Base-by-base conservation (phyloP, 2,888 invertebrate genomes). In the Tuberolachnus salignus region DNA sequence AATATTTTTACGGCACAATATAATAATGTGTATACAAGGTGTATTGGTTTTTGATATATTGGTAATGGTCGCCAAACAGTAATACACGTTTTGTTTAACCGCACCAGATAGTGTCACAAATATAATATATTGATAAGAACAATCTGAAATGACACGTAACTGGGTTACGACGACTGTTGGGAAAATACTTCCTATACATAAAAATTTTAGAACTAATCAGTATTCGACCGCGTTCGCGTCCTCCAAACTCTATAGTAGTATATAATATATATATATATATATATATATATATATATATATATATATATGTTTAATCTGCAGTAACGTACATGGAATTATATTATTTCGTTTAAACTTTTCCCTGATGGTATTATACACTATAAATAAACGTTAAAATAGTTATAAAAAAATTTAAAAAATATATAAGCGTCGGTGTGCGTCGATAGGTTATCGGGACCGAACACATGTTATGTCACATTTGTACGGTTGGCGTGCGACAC, bases 401-500 rank as follows among this genome's bases (percentile, higher is more conserved):
- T n/a, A n/a, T n/a, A n/a, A n/a, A n/a, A n/a, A n/a, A n/a, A n/a
- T n/a, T n/a, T n/a, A n/a, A n/a, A n/a, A n/a, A n/a, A n/a, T n/a
- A n/a, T n/a, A n/a, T n/a, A n/a, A n/a, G n/a, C n/a, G n/a, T n/a
- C n/a, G n/a, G n/a, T n/a, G n/a, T n/a, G n/a, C 53, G 53, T 53
- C 53, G 53, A 70, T 42, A 42, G 55, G 21, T 55, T 34, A 55
- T 70, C 42, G 3, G 21, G 9, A 46, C 46, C n/a, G 13, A 59
- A n/a, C 67, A 49, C 49, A 11, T 16, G 19, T 51, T 59, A 3
- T 34, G 34, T 71, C 59, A 34, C 49, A 46, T 59, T 14, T 34
- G 26, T 71, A 14, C 11, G 44, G 49, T 72, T 34, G 59, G 49
- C 59, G 3, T 61, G 51, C 34, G 61, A 73, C 72, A 73, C 72